Evolutionary conservation across 2,797 vertebrate species (phyloP), one percentile per base, ranked within the genome.

Genomic region (Rhynchonycteris naso): DNA sequence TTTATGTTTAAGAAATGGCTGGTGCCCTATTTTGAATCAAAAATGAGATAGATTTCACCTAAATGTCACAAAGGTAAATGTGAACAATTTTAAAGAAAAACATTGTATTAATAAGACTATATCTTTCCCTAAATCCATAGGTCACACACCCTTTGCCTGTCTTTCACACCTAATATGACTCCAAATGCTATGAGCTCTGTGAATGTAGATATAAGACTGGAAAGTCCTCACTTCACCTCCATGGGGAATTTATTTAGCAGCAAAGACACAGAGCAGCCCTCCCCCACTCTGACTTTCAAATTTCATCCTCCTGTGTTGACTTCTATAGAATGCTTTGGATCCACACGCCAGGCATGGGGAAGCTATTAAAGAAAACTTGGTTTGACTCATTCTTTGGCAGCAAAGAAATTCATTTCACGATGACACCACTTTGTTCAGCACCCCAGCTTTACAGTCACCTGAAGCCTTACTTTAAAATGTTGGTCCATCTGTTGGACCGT

Each of bases 121-220:
- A 65, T 58, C 43, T 84, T 59, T 71, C 69, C n/a, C 59, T 90
- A 87, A 87, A 14, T 79, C 33, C 33, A 61, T 78, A 95, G 30
- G 33, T 66, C 88, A 79, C 76, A 15, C 76, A 13, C 69, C 86
- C 80, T 95, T 71, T 96, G 83, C 24, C 81, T 50, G 33, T 69
- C 58, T 92, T 81, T 75, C 54, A 61, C 71, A 86, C 71, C 88
- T 86, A 94, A 65, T 56, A 15, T 52, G 24, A 76, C 52, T 92
- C 94, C 82, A 30, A 59, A 79, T 74, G 54, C 78, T 95, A 50
- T 56, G 30, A 83, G 54, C 7, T 85, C 52, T 95, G 66, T 95
- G 38, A 79, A 74, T 28, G 1, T 28, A 80, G 22, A 18, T 66
- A 1, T 1, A 97, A 97, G 85, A 50, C 12, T 47, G n/a, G 18